Evolutionary conservation across 2,113 vertebrate species (phyloP).

Genomic region (Sander vitreus): DNA sequence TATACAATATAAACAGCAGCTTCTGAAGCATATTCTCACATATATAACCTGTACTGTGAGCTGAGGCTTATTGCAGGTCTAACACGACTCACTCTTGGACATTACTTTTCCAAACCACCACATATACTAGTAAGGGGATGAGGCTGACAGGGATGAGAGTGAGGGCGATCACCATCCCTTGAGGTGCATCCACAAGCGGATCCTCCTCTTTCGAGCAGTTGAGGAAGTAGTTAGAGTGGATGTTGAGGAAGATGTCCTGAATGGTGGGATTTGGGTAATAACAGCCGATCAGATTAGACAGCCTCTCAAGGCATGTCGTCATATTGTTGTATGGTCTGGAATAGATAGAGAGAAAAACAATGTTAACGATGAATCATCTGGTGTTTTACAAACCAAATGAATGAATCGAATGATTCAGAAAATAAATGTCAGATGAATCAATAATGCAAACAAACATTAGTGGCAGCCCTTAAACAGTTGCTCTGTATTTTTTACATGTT

Average conservation of each 20-base stretch:
- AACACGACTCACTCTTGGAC: constrained; percentile 33
- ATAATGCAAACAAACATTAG: too few species aligned
- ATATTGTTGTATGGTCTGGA: constrained; percentile 70
- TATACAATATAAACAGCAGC: neutral
- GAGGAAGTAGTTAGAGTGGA: constrained; percentile 75
- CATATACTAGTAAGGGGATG: constrained; percentile 76
- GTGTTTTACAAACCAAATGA: neutral
- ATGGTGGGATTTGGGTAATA: constrained; percentile 72
- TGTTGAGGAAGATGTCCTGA: constrained; percentile 69
- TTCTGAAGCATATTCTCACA: neutral
- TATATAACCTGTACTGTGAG: neutral
- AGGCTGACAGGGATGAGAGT: constrained; percentile 78
- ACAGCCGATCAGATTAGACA: rapidly evolving
- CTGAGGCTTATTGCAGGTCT: neutral
- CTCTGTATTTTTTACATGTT: neutral
- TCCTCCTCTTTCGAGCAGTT: constrained; percentile 54
- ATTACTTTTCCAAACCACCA: constrained; percentile 73
- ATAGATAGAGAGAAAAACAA: neutral
- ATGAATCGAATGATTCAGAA: neutral
- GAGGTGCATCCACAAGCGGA: constrained; percentile 57
- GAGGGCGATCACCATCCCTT: constrained; percentile 64
- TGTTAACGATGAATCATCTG: neutral
- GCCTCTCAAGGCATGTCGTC: rapidly evolving
- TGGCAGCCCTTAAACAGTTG: too few species aligned
- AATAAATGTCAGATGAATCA: neutral